These are phyloP conservation scores for Nycticorax nycticorax DNA, from an alignment of 2,113 vertebrate species.

Conservation along the genomic window DNA sequence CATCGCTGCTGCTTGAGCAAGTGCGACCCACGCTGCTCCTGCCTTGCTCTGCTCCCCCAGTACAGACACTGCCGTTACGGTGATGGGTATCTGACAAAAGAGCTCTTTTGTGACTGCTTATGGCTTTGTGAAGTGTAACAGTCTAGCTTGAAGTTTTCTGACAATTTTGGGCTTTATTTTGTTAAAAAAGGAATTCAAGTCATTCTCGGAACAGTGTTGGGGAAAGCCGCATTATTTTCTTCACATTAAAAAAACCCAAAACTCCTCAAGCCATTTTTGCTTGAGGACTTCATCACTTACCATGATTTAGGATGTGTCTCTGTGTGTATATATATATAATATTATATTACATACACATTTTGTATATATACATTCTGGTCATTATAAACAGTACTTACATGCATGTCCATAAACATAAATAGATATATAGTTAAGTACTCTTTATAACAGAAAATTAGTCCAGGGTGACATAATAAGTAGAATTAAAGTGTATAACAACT, in stretches of 20 bases:
- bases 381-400: conserved; percentile 60
- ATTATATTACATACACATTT: neutral
- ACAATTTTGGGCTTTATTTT: neutral
- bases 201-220: neutral
- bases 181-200: neutral
- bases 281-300: neutral
- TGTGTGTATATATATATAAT: neutral
- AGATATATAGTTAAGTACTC: conserved; percentile 27
- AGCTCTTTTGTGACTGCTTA: neutral
- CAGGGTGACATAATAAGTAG: conserved; percentile 30
- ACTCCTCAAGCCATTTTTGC: neutral
- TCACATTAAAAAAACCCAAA: neutral
- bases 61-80: neutral
- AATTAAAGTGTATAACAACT: conserved; percentile 16
- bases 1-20: neutral
- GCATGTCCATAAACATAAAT: conserved; percentile 25
- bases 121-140: neutral
- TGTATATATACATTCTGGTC: conserved; percentile 18
- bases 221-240: neutral
- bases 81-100: neutral
- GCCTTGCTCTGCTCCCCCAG: neutral
- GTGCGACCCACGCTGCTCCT: neutral
- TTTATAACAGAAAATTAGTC: conserved; percentile 21
- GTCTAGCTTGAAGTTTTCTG: neutral
- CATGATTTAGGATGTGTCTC: conserved; percentile 24